Base-by-base conservation (phyloP, 2,888 invertebrate species). In the Melieria crassipennis region DNA sequence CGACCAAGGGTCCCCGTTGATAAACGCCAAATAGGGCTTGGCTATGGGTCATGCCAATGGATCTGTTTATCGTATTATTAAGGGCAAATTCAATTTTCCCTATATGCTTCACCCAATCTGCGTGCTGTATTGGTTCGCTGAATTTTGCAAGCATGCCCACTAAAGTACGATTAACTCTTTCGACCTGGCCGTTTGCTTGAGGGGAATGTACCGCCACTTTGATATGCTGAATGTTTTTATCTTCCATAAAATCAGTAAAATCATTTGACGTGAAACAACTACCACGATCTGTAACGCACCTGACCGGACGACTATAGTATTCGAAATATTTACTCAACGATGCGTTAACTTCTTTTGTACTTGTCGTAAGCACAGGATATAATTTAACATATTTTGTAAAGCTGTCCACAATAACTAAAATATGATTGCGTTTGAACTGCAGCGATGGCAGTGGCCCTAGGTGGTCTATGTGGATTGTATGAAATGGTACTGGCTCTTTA, bases 371-470 rank as follows among this genome's bases (percentile, higher is more conserved):
- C 4, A 69, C 65, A 9, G 71, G 64, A 46, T 71, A 74, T 6
- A 74, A 16, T 43, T 43, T 66, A 1, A 70, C 65, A 43, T 50
- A 30, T 64, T 69, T 71, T n/a, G 70, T 73, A 45, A 73, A 72
- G 1, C 60, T 58, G 58, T 72, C 66, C n/a, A 65, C 62, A 1
- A 73, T 48, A 16, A 72, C 67, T 6, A 71, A 52, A 43, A 70
- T 58, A 52, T 70, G 63, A 52, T 70, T 63, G 47, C 67, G 55
- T 13, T 70, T 64, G 46, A 6, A 67, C 11, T 55, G 13, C 16
- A 66, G n/a, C 11, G 66, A 63, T 6, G 69, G 68, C n/a, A 66
- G 50, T 46, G 69, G 65, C 0, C 65, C 72, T 30, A 72, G 62
- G 43, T 63, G 63, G 13, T 70, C 66, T 4, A 73, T 42, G 50